Evolutionary conservation across 2,797 vertebrate species (phyloP).

Genomic region (Molossus molossus): DNA sequence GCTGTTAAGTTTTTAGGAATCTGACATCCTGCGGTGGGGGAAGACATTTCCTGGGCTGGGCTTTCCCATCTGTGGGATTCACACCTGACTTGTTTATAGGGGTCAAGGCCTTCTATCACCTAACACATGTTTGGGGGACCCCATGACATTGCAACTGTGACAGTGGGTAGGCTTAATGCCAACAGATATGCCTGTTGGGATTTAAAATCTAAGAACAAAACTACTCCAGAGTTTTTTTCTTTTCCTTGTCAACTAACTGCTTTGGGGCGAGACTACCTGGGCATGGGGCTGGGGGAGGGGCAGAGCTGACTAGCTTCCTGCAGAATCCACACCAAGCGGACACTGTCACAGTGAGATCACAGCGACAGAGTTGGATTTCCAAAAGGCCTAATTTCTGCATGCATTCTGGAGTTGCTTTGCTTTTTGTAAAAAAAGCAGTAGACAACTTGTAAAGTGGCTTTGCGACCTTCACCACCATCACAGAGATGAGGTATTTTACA

Average conservation of each 20-base stretch:
- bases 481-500: not conserved
- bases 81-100: slow-evolving; percentile 87
- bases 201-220: slow-evolving; percentile 66
- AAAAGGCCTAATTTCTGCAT: not conserved
- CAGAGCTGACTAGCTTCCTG: not conserved
- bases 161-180: slow-evolving; percentile 80
- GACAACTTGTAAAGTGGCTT: not conserved
- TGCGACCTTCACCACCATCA: not conserved
- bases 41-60: slow-evolving; percentile 66
- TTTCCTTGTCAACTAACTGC: not conserved
- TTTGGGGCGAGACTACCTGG: slow-evolving; percentile 59
- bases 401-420: slow-evolving; percentile 16
- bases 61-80: slow-evolving; percentile 81
- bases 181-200: slow-evolving; percentile 57
- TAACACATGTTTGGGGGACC: slow-evolving; percentile 79
- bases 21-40: slow-evolving; percentile 48
- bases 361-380: not conserved
- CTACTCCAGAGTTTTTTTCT: not conserved
- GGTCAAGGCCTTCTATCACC: slow-evolving; percentile 81
- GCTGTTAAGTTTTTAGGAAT: slow-evolving; percentile 43
- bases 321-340: not conserved
- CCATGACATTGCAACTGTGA: slow-evolving; percentile 74
- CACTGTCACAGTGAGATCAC: not conserved
- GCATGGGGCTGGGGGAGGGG: not conserved
- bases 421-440: not conserved